Evolutionary conservation across 92 coral and sea anemone genomes (phyloP), one percentile per base, ranked within the genome.

Genomic region (Phenganax stokvisi): DNA sequence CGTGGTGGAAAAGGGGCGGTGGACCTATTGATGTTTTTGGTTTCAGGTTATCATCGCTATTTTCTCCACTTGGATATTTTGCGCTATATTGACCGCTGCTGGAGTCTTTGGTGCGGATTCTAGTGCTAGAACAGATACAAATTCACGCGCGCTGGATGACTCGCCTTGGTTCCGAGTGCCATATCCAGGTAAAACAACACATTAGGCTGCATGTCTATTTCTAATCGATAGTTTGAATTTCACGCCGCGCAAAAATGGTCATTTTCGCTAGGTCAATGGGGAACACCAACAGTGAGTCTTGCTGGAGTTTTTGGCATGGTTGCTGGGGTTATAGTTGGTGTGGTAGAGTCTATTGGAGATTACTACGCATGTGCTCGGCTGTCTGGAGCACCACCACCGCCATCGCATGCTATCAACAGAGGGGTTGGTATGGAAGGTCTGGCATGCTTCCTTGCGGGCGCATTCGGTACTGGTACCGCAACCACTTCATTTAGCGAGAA

Each of bases 241-340:
- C 27, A 13, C 12, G 9, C 70, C 31, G 11, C 9, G 57, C 20
- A 27, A 55, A 5, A n/a, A 20, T 20, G 25, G 25, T 27, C 11
- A 29, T 16, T 76, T 52, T 47, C 20, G 51, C 7, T 74, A 93
- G 98, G 98, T 75, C 98, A 93, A 76, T 93, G 98, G 98, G 98
- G 98, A 1, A 87, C 74, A 10, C 98, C 98, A 0, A 93, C 96
- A 15, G 92, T 93, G 47, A 93, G 96, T 84, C 87, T 89, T 51
- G 96, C 98, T 13, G 93, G 96, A 47, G 97, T 93, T 69, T 93
- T 93, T 85, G 98, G 98, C 80, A 93, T 93, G 91, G 78, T 93
- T 29, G 98, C 97, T 20, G 97, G 97, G 10, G 96, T 93, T 27
- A 53, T 93, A 72, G 97, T 91, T 25, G 92, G 97, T 30, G 87